Evolutionary conservation across 64 coral and sea anemone genomes (phyloP), one percentile per base, ranked within the genome.

Genomic region (Stylophora pistillata): DNA sequence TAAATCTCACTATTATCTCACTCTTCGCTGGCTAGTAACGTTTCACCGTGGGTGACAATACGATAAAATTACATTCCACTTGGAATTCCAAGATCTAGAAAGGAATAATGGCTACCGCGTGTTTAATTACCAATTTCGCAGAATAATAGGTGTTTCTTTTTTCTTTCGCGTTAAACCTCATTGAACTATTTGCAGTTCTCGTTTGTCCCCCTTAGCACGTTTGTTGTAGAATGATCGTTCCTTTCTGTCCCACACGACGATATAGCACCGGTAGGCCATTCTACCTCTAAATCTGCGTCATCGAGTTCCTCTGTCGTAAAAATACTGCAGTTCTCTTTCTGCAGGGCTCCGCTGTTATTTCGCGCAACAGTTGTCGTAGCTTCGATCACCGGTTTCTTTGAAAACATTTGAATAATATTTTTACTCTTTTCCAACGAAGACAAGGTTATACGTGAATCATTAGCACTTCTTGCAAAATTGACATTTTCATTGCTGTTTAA

Each of bases 301-400:
- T 73, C 86, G 5, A 95, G 84, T 87, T 95, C 93, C 41, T 95
- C 93, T 0, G 93, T 95, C 33, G 91, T 57, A 95, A 95, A 95
- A 88, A 91, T 87, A 57, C 54, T 23, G 28, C 32, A 34, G 61
- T 69, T 72, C 34, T 30, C 30, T 23, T 54, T 52, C 28, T 20
- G 72, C 17, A 32, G 16, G 53, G 26, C 47, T 12, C 65, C 30
- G 56, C 20, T 30, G 23, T 71, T 34, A 28, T 78, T 25, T n/a
- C 30, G 25, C 2, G 15, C 6, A 15, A 21, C 18, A 61, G 6
- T 9, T 20, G 10, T 31, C 47, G 30, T 32, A 52, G 29, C 15
- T 73, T 25, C 17, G 30, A 11, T 5, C 15, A 71, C 13, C 3
- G 66, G 80, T 10, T 75, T 30, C 71, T 84, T 72, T 63, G 56